Base-by-base conservation (phyloP, 2,888 invertebrate genomes). In the Chorisops tibialis region DNA sequence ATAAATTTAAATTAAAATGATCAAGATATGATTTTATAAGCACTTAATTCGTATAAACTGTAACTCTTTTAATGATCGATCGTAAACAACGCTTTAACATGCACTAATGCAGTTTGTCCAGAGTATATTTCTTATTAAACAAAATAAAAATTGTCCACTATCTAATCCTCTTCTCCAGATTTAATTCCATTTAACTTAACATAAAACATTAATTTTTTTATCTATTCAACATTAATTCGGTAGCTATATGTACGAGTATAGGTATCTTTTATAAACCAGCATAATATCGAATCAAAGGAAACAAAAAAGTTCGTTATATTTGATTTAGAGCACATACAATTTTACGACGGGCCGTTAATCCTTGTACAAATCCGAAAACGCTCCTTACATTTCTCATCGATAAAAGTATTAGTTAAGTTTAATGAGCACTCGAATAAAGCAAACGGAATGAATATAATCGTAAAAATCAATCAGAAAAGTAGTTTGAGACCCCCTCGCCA, bases 401-500 rank as follows among this genome's bases (percentile, higher is more conserved):
- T 56, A 56, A 48, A 47, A 59, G 48, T 62, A 58, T 56, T 62
- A 62, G 62, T 62, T 41, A 58, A 56, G 41, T 62, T 58, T 62
- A 58, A 62, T 62, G 62, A 51, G 35, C 41, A 14, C 56, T 62
- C 43, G 58, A 58, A 56, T 58, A 50, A 58, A 62, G 62, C 58
- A 49, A 56, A 56, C 49, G 45, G 48, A 62, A 50, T 49, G 62
- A 62, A 58, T 58, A 47, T 18, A 59, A 48, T 63, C 59, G 45
- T 63, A 63, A 63, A 63, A 63, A 63, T 63, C 63, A 63, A 63
- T 63, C 63, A 63, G 59, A 56, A 16, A 19, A 56, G 39, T 24
- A 30, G 56, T 30, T 45, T 43, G 5, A 16, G 24, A 45, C 45
- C 30, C 56, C 30, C 21, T 56, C 35, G 14, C 19, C 30, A 45